Percentiles rank a stretch among this genome's conserved stretches.
phyloP scores from a whole-genome alignment of 2,888 invertebrate species.

The Macrophya annulata region DNA sequence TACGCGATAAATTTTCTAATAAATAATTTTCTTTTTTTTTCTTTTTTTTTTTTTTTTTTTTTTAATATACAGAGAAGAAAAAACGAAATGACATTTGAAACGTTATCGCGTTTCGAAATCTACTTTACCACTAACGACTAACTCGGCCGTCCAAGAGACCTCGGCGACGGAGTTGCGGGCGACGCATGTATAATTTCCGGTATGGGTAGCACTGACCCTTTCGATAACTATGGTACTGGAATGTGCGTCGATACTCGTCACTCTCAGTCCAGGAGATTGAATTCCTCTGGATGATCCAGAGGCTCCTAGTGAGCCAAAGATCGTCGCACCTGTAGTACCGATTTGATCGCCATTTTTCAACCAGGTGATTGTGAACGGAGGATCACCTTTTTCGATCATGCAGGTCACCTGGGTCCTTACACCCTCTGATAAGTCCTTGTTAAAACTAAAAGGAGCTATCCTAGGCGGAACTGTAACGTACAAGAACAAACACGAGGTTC shows the following conservation, averaged over 20 bases:
- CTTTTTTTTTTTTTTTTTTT: too few species aligned
- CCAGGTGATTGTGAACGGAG: conserved; percentile 95
- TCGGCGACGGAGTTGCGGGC: conserved; percentile 92
- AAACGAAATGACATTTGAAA: conserved; percentile 16
- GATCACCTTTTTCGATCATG: conserved; percentile 95
- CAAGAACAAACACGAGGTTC: conserved; percentile 63
- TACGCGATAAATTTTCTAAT: conserved; percentile 26
- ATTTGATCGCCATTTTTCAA: conserved; percentile 92
- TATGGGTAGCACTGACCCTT: conserved; percentile 91
- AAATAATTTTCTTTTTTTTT: background rate
- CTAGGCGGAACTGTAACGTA: conserved; percentile 88
- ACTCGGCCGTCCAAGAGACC: conserved; percentile 78
- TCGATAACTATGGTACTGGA: conserved; percentile 93
- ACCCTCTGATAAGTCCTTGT: conserved; percentile 86
- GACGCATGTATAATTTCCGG: conserved; percentile 95
- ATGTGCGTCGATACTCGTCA: conserved; percentile 87
- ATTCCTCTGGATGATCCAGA: conserved; percentile 64
- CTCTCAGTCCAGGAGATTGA: conserved; percentile 72
- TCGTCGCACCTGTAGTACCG: conserved; percentile 82
- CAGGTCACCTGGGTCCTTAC: conserved; percentile 95
- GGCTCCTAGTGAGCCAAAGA: conserved; percentile 65
- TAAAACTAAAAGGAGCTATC: conserved; percentile 92
- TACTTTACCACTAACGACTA: conserved; percentile 80
- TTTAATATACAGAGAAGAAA: background rate
- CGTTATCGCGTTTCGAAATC: conserved; percentile 40